Evolutionary conservation across 2,888 invertebrate species (phyloP).

Genomic region (Lepetodrilus schrolli): DNA sequence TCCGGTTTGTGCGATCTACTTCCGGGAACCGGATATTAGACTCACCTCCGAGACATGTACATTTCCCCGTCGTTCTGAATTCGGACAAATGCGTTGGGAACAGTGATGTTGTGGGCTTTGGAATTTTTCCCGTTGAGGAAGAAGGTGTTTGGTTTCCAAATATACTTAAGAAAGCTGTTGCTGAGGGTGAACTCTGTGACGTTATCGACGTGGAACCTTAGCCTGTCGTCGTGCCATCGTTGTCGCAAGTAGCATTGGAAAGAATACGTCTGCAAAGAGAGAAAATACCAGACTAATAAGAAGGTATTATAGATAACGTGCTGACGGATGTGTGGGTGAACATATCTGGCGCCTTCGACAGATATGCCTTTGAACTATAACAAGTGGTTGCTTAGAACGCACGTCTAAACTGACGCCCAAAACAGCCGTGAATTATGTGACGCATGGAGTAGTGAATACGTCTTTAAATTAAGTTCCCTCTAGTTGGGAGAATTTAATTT

Average conservation of each 20-base stretch:
- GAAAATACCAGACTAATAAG: too few species aligned
- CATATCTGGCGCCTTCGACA: too few species aligned
- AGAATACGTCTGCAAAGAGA: constrained; percentile 69
- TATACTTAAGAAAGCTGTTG: constrained; percentile 89
- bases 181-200: constrained; percentile 66
- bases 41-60: constrained; percentile 65
- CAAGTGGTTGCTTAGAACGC: too few species aligned
- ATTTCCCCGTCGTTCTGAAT: constrained; percentile 77
- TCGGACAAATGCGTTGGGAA: constrained; percentile 92
- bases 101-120: constrained; percentile 95
- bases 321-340: neutral
- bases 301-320: neutral
- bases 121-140: constrained; percentile 78
- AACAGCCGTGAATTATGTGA: too few species aligned
- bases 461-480: too few species aligned
- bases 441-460: too few species aligned
- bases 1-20: neutral
- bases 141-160: constrained; percentile 97
- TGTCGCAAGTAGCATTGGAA: constrained; percentile 73
- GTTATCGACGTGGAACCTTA: constrained; percentile 64
- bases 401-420: too few species aligned
- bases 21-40: constrained; percentile 19
- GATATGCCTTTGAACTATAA: too few species aligned
- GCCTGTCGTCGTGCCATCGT: constrained; percentile 69
- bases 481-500: too few species aligned